A percentile compares a stretch with the other conserved stretches of the same genome.
Conservation (phyloP, 2,888 invertebrate genomes). For the Aphodius granarius region DNA sequence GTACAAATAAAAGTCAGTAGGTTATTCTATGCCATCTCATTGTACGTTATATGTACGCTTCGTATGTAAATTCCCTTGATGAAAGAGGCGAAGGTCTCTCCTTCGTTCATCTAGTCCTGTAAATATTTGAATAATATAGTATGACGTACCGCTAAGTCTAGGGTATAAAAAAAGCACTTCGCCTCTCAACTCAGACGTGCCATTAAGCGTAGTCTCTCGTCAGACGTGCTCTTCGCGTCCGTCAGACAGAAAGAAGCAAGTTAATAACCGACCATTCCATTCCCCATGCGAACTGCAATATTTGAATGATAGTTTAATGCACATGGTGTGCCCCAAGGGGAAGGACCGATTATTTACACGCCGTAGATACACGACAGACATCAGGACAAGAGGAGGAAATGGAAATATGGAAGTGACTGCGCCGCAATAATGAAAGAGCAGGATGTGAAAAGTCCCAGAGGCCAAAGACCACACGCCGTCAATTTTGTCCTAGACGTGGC, state of each 20-base stretch:
- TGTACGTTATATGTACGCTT: not conserved
- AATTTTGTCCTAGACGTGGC: not conserved
- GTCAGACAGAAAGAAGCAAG: not conserved
- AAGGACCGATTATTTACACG: slow-evolving; percentile 13
- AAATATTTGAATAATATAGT: not conserved
- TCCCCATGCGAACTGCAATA: slow-evolving; percentile 3
- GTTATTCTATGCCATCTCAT: not conserved
- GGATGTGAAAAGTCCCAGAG: not conserved
- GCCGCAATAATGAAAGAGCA: not conserved
- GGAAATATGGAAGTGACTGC: not conserved
- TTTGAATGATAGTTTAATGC: slow-evolving; percentile 14
- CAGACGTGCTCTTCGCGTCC: not conserved
- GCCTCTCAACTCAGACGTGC: not conserved
- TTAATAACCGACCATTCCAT: slow-evolving; percentile 10
- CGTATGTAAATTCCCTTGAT: not conserved
- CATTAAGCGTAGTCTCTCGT: not conserved
- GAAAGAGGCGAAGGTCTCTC: not conserved
- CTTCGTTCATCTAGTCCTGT: not conserved
- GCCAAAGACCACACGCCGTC: not conserved
- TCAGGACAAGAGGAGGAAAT: slow-evolving; percentile 6
- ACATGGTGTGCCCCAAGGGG: slow-evolving; percentile 11
- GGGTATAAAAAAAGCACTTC: not conserved
- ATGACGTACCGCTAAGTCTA: not conserved
- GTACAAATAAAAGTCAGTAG: not conserved
- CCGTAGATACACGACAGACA: not conserved